phyloP scores from a whole-genome alignment of 2,888 invertebrate genomes.

The Agrotis ipsilon region DNA sequence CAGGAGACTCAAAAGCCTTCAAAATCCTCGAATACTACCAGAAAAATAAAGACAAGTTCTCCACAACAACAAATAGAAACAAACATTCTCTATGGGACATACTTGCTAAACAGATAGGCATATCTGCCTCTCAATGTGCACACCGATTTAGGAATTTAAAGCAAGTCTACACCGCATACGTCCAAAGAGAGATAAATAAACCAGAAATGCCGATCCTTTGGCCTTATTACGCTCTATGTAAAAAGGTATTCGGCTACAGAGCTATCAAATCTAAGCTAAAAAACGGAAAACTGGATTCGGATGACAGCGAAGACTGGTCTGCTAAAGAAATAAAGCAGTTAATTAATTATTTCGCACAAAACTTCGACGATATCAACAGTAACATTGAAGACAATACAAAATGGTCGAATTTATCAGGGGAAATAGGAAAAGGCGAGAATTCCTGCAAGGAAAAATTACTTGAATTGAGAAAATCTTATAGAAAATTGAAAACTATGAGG shows the following conservation, averaged over 20 bases:
- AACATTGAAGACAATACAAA: slow-evolving; percentile 70
- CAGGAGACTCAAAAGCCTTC: slow-evolving; percentile 79
- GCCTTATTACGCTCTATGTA: slow-evolving; percentile 85
- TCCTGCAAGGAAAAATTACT: slow-evolving; percentile 82
- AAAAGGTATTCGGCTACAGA: slow-evolving; percentile 87
- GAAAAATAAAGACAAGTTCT: slow-evolving; percentile 84
- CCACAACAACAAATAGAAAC: slow-evolving; percentile 73
- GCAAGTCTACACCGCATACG: slow-evolving; percentile 81
- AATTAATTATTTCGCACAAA: slow-evolving; percentile 77
- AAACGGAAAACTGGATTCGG: slow-evolving; percentile 73
- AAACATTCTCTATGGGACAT: slow-evolving; percentile 80
- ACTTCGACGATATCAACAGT: slow-evolving; percentile 74
- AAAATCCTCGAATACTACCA: slow-evolving; percentile 85
- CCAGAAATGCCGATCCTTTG: slow-evolving; percentile 85
- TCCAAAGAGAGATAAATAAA: slow-evolving; percentile 84
- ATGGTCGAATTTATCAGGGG: slow-evolving; percentile 75
- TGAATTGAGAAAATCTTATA: slow-evolving; percentile 83
- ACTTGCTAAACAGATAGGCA: slow-evolving; percentile 77
- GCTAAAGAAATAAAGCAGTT: slow-evolving; percentile 81
- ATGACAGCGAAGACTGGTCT: slow-evolving; percentile 81
- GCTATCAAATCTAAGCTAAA: slow-evolving; percentile 82
- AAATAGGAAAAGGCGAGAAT: slow-evolving; percentile 73
- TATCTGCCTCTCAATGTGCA: slow-evolving; percentile 81
- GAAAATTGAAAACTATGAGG: slow-evolving; percentile 84
- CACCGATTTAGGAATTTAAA: slow-evolving; percentile 84